Evolutionary conservation across 2,888 invertebrate species (phyloP).

Genomic region (Hydropsyche betteni): DNA sequence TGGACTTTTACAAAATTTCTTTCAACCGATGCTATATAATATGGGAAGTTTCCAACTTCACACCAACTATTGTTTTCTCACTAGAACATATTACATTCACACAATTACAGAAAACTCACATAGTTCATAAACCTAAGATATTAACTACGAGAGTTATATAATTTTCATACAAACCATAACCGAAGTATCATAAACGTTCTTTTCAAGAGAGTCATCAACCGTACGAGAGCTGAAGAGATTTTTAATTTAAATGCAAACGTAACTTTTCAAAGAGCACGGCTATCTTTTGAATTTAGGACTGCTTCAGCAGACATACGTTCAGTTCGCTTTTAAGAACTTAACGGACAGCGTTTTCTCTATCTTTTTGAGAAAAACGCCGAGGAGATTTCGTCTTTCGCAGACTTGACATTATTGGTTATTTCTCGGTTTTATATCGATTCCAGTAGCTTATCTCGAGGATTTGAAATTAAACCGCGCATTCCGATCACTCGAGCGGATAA

Average conservation of each 20-base stretch:
- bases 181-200: no score
- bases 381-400: background rate
- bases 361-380: background rate
- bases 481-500: background rate
- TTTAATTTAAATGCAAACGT: conserved; percentile 20
- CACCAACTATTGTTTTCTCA: no score
- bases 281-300: background rate
- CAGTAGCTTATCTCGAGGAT: no score
- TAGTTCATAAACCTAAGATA: no score
- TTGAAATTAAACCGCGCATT: background rate
- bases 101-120: no score
- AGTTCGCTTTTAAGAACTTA: background rate
- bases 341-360: background rate
- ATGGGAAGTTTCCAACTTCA: no score
- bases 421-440: background rate
- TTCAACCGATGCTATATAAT: no score
- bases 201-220: no score
- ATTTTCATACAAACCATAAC: no score
- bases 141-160: no score
- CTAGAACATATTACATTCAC: no score
- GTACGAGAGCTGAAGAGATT: background rate
- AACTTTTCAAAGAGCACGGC: background rate
- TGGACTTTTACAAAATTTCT: no score
- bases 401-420: conserved; percentile 29
- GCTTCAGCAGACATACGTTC: background rate